These are phyloP conservation scores for Drosophila nebulosa DNA, from an alignment of 1,140 invertebrate species.

Conservation along the genomic window DNA sequence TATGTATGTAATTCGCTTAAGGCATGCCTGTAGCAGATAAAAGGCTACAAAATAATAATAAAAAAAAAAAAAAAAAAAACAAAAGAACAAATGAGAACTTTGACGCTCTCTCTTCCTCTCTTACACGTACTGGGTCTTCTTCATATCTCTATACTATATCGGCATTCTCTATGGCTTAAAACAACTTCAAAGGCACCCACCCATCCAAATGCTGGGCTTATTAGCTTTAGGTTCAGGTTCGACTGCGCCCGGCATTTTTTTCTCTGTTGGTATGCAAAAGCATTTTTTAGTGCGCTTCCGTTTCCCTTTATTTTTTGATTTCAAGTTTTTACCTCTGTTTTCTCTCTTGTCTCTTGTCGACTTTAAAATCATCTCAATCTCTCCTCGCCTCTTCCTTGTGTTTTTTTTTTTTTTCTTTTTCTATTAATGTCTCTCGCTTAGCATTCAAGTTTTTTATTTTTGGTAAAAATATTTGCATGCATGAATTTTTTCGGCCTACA, in stretches of 20 bases:
- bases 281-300: constrained; percentile 61
- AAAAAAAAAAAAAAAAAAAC: constrained; percentile 8
- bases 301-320: constrained; percentile 23
- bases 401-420: too few relatives aligned
- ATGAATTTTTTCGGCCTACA: constrained; percentile 7
- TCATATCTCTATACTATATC: background rate
- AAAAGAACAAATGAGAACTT: constrained; percentile 25
- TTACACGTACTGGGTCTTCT: background rate
- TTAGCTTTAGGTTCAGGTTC: constrained; percentile 40
- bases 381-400: too few relatives aligned
- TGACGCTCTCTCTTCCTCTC: constrained; percentile 2
- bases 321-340: constrained; percentile 18
- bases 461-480: constrained; percentile 24
- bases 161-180: constrained; percentile 20
- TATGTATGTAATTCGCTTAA: constrained; percentile 28
- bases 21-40: constrained; percentile 18
- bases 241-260: constrained; percentile 47
- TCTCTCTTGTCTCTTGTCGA: background rate
- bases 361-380: background rate
- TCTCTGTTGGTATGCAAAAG: constrained; percentile 51
- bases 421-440: too few relatives aligned
- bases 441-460: background rate
- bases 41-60: background rate
- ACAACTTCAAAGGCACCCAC: constrained; percentile 58
- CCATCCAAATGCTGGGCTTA: constrained; percentile 53